phyloP scores from a whole-genome alignment of 2,113 vertebrate species.

The Tichodroma muraria region DNA sequence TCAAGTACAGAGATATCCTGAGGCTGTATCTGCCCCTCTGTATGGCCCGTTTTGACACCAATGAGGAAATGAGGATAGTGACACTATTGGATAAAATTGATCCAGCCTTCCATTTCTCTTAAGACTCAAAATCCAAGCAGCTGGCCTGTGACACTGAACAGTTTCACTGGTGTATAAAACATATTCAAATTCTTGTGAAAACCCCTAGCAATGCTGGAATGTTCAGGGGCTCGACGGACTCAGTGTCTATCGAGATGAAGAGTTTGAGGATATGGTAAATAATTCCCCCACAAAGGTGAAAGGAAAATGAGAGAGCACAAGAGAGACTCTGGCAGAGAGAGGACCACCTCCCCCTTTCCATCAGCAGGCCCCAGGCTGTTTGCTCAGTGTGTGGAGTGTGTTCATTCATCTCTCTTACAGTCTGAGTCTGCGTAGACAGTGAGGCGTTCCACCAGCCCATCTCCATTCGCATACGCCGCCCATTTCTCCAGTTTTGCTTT shows the following conservation, averaged over 20 bases:
- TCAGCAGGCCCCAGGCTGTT: neutral
- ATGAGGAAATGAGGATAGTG: neutral
- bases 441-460: constrained; percentile 77
- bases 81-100: neutral
- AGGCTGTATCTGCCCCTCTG: neutral
- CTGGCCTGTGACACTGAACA: neutral
- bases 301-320: neutral
- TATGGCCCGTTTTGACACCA: neutral
- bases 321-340: no score
- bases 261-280: neutral
- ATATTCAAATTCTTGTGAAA: neutral
- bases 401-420: constrained; percentile 69
- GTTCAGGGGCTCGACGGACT: neutral
- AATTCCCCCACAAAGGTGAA: neutral
- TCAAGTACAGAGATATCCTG: neutral
- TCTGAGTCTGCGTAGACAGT: constrained; percentile 72
- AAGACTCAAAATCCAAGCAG: neutral
- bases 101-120: neutral
- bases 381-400: neutral
- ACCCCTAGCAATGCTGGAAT: neutral
- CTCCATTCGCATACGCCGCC: constrained; percentile 62
- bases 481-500: constrained; percentile 82
- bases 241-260: rapidly evolving
- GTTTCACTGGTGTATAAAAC: neutral
- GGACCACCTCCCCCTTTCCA: neutral